Conservation (phyloP, 2,797 vertebrate genomes). For the Amblyraja radiata region DNA sequence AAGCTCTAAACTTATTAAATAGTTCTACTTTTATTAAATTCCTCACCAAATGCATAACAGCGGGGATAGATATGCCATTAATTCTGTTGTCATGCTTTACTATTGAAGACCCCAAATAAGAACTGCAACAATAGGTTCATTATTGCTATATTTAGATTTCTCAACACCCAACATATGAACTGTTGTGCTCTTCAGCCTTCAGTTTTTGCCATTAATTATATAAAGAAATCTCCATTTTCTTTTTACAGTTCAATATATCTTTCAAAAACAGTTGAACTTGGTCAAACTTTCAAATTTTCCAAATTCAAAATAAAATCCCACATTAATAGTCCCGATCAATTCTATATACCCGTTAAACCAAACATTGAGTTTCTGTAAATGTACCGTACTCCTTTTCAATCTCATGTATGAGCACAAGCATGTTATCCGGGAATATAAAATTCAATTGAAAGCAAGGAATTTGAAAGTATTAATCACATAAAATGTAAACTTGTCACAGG, state of each 20-base stretch:
- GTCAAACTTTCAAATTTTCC: constrained; percentile 45
- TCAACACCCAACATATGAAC: not conserved
- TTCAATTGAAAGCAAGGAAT: not conserved
- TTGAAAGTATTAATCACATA: not conserved
- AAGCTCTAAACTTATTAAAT: not conserved
- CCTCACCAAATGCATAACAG: not conserved
- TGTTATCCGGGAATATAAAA: not conserved
- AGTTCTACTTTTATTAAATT: not conserved
- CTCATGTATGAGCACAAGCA: not conserved
- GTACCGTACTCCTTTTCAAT: not conserved
- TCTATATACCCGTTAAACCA: not conserved
- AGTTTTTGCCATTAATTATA: not conserved
- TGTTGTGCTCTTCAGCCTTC: not conserved
- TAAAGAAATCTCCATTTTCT: constrained; percentile 29
- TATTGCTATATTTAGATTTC: not conserved
- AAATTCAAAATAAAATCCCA: not conserved
- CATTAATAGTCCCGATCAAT: not conserved
- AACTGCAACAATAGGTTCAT: not conserved
- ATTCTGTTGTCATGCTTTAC: not conserved
- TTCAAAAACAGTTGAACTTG: constrained; percentile 62
- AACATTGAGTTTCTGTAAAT: not conserved
- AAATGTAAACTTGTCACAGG: too few relatives aligned
- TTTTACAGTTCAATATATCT: not conserved
- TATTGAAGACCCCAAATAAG: not conserved
- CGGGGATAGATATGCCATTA: not conserved